Percentiles rank a stretch among this genome's conserved stretches.
phyloP scores from a whole-genome alignment of 2,888 invertebrate genomes.

The Drosophila anceps region DNA sequence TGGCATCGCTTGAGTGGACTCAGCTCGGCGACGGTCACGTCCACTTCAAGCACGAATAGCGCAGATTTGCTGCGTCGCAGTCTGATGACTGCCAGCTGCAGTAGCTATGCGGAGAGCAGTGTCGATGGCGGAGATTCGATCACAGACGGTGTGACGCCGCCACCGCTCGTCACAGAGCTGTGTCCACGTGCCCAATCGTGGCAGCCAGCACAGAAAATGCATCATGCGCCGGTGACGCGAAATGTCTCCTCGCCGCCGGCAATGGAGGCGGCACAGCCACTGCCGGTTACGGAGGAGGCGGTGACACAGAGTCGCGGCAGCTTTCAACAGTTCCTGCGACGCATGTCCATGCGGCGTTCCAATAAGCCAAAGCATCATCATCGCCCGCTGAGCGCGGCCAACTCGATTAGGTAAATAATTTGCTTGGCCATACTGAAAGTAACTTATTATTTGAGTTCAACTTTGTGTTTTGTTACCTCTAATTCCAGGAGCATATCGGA shows the following conservation, averaged over 20 bases:
- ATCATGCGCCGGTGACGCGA: constrained; percentile 85
- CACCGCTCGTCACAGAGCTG: constrained; percentile 9
- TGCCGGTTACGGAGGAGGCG: constrained; percentile 4
- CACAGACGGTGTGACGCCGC: constrained; percentile 12
- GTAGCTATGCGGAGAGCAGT: constrained; percentile 75
- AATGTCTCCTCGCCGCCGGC: constrained; percentile 86
- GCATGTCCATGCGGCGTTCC: constrained; percentile 84
- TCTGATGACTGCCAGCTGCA: constrained; percentile 74
- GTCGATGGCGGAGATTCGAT: constrained; percentile 58
- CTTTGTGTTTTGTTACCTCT: background rate
- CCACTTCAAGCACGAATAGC: constrained; percentile 68
- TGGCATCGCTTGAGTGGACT: constrained; percentile 76
- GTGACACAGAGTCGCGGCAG: constrained; percentile 67
- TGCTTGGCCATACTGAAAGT: background rate
- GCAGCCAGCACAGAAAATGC: constrained; percentile 72
- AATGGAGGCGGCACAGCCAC: constrained; percentile 51
- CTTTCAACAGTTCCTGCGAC: constrained; percentile 84
- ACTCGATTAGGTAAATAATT: constrained; percentile 84
- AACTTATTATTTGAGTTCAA: background rate
- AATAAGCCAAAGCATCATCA: constrained; percentile 78
- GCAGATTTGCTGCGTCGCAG: constrained; percentile 76
- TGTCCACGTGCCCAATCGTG: constrained; percentile 82
- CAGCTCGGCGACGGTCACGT: constrained; percentile 75
- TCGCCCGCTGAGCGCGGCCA: constrained; percentile 80
- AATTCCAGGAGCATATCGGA: constrained; percentile 79